Evolutionary conservation across 2,113 vertebrate genomes (phyloP), one percentile per base, ranked within the genome.

Genomic region (Spea multiplicata): DNA sequence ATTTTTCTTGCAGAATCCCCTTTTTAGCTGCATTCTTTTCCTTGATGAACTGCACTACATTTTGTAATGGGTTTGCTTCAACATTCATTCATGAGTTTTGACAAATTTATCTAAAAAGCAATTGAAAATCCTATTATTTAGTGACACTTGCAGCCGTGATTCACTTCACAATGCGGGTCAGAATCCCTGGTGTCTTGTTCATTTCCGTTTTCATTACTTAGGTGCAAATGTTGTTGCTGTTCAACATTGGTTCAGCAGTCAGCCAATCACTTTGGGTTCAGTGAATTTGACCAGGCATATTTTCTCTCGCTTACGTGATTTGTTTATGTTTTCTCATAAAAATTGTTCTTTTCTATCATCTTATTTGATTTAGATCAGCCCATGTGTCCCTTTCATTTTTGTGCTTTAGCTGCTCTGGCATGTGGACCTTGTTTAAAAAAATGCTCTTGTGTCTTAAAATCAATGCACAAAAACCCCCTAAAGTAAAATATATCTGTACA

Each of bases 61-160:
- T 81, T 13, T 10, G 17, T 74, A 14, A 5, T n/a, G 44, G 6
- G 70, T 73, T 81, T 72, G 62, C 49, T 49, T 81, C n/a, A 65
- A 9, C 50, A 73, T 55, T 71, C 16, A 3, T 73, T 77, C 71
- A 69, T 53, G 53, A 61, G 64, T 74, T 80, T 68, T 80, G 81
- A 78, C 75, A 78, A 78, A 78, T 65, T 67, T 71, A 73, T 77
- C 46, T 52, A 55, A 73, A 73, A 75, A 62, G 67, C 68, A 80
- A 80, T 70, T 82, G 74, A 82, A 79, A 83, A 81, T 66, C 71
- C 71, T 68, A 78, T 83, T 73, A 81, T 77, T 73, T 53, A 68
- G 64, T 74, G 71, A 44, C 77, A 80, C n/a, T 73, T 44, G 74
- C 70, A 78, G 73, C 73, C 74, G 73, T 57, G 73, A 84, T 80